phyloP scores from a whole-genome alignment of 2,888 invertebrate genomes.

The Tenthredo notha region DNA sequence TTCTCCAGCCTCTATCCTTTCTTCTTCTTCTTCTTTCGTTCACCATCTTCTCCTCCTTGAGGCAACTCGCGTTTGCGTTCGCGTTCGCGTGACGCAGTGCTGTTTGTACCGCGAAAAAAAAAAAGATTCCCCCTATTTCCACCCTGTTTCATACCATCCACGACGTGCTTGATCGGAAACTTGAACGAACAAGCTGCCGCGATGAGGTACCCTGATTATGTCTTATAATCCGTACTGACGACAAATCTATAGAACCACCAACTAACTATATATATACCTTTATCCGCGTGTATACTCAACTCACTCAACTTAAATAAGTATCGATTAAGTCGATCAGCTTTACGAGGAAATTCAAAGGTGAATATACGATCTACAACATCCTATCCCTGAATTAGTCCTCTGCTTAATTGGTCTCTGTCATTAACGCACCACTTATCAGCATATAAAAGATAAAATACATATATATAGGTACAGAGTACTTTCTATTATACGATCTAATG shows the following conservation, averaged over 20 bases:
- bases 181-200: constrained; percentile 24
- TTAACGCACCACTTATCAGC: constrained; percentile 18
- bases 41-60: constrained; percentile 21
- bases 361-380: constrained; percentile 36
- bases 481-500: not conserved
- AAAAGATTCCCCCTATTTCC: not conserved
- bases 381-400: constrained; percentile 50
- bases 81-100: constrained; percentile 67
- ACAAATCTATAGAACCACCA: constrained; percentile 30
- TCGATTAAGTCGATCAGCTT: constrained; percentile 41
- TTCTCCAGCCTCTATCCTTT: not conserved
- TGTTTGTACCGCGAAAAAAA: constrained; percentile 61
- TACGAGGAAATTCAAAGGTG: constrained; percentile 33
- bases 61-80: constrained; percentile 64
- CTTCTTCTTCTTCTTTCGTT: not conserved
- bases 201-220: constrained; percentile 41
- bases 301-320: not conserved
- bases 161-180: constrained; percentile 38
- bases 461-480: not conserved
- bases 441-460: constrained; percentile 1
- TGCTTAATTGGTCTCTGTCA: constrained; percentile 31
- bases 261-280: not conserved
- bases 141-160: not conserved
- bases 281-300: not conserved
- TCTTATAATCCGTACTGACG: constrained; percentile 40